Percentiles rank a stretch among this genome's conserved stretches.
These are phyloP conservation scores for Parotocinclus haroldoi DNA, from an alignment of 2,797 vertebrate species.

Conservation along the genomic window DNA sequence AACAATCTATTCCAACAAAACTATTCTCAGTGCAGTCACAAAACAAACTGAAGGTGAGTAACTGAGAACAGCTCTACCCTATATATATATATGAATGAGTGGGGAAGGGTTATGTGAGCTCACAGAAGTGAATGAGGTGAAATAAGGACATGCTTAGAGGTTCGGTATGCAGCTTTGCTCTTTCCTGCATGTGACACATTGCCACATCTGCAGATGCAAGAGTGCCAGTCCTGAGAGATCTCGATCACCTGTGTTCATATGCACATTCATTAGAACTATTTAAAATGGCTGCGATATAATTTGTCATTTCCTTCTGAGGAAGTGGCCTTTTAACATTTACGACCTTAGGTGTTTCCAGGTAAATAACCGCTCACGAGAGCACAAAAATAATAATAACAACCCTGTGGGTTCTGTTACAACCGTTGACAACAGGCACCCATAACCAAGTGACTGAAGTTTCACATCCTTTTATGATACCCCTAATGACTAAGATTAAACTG, in stretches of 20 bases:
- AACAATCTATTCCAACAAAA: no score
- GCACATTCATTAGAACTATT: slow-evolving; percentile 3
- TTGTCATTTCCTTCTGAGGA: no score
- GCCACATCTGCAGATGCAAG: slow-evolving; percentile 49
- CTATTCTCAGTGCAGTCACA: neutral
- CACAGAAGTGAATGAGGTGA: slow-evolving; percentile 37
- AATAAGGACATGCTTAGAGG: slow-evolving; percentile 40
- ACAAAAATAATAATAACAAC: neutral
- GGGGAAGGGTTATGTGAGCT: slow-evolving; percentile 23
- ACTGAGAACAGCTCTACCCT: neutral
- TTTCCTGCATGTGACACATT: slow-evolving; percentile 43
- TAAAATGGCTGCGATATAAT: neutral
- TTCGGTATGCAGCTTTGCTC: slow-evolving; percentile 36
- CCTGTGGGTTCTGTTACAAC: neutral
- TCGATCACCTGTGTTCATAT: slow-evolving; percentile 32
- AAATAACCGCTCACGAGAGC: neutral
- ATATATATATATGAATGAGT: neutral
- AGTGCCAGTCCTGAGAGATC: slow-evolving; percentile 26
- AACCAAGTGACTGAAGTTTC: no score
- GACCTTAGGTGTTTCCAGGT: neutral
- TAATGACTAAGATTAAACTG: no score
- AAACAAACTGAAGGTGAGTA: neutral
- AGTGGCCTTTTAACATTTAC: neutral
- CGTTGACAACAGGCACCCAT: no score
- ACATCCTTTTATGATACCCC: no score